These are phyloP conservation scores for Acheta domesticus DNA, from an alignment of 2,888 invertebrate genomes.

Conservation along the genomic window DNA sequence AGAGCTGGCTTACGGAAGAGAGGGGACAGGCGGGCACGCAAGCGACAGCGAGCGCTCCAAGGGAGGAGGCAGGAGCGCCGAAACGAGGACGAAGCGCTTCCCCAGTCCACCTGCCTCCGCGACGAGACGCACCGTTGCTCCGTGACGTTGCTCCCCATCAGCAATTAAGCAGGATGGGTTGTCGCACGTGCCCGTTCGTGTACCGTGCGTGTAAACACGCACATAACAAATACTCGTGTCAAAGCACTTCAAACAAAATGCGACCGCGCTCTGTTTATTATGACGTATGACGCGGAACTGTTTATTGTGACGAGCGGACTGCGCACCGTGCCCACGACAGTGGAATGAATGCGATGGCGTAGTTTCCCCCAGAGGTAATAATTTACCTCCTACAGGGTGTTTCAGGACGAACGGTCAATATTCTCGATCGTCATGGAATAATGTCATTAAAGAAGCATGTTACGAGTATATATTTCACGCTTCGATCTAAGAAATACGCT, in stretches of 20 bases:
- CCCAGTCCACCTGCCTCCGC: not conserved
- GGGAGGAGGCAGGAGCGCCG: too few relatives aligned
- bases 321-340: not conserved
- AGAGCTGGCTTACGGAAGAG: too few relatives aligned
- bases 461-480: too few relatives aligned
- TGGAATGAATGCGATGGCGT: not conserved
- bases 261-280: slow-evolving; percentile 5
- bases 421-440: too few relatives aligned
- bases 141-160: not conserved
- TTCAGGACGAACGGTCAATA: too few relatives aligned
- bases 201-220: not conserved
- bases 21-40: too few relatives aligned
- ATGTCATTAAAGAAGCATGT: too few relatives aligned
- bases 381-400: too few relatives aligned
- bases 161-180: not conserved
- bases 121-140: not conserved
- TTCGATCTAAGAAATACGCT: too few relatives aligned
- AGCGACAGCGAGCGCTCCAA: too few relatives aligned
- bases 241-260: slow-evolving; percentile 18
- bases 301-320: not conserved
- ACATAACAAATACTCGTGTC: slow-evolving; percentile 1
- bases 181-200: not conserved
- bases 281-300: not conserved
- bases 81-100: too few relatives aligned
- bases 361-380: too few relatives aligned